Conservation (phyloP, 2,888 invertebrate genomes). For the Melanotus villosus region DNA sequence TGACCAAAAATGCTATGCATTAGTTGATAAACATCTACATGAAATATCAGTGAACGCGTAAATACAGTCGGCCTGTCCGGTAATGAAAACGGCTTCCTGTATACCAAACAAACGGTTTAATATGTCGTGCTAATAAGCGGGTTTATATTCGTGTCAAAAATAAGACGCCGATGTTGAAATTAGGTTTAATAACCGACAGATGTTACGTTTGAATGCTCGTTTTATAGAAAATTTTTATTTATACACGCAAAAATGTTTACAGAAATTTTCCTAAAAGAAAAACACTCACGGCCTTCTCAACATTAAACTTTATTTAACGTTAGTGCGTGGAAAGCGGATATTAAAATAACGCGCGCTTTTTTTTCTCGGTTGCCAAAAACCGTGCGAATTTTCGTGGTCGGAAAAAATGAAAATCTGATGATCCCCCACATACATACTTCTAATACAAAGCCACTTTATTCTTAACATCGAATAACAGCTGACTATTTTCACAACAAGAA, state of each 20-base stretch:
- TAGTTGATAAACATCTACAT: conserved; percentile 64
- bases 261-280: conserved; percentile 4
- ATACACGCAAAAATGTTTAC: conserved; percentile 11
- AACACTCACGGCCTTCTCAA: background rate
- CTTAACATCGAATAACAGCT: background rate
- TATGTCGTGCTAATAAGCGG: conserved; percentile 50
- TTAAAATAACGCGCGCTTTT: too few species aligned
- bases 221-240: conserved; percentile 29
- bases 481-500: conserved; percentile 7
- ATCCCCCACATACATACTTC: too few species aligned
- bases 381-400: too few species aligned
- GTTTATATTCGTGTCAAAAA: conserved; percentile 51
- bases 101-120: conserved; percentile 23
- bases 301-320: background rate
- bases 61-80: conserved; percentile 48
- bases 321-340: too few species aligned
- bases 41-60: conserved; percentile 59
- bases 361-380: too few species aligned
- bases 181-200: conserved; percentile 43
- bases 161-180: conserved; percentile 41
- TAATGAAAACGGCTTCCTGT: conserved; percentile 18
- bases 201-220: conserved; percentile 24
- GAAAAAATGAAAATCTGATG: too few species aligned
- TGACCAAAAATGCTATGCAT: conserved; percentile 65
- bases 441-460: background rate